These are phyloP conservation scores for Lytechinus pictus DNA, from an alignment of 35 echinoderm and acorn worm genomes.

Conservation along the genomic window DNA sequence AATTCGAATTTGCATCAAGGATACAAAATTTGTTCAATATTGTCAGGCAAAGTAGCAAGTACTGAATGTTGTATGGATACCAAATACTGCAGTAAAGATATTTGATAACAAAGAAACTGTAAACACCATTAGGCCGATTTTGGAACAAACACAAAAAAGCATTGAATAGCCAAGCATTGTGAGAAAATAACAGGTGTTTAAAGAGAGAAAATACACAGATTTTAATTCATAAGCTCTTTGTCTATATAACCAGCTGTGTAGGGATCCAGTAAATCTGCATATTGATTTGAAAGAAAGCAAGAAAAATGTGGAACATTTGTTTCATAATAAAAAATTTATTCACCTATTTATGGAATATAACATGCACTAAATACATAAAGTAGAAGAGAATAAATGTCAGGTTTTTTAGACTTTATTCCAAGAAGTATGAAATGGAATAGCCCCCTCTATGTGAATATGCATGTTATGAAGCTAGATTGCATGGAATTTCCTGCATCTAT, in stretches of 20 bases:
- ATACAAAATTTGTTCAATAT: no score
- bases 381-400: background rate
- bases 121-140: no score
- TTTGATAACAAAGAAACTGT: no score
- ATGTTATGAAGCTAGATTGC: background rate
- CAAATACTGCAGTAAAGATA: no score
- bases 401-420: background rate
- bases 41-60: no score
- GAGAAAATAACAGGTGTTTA: background rate
- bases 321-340: background rate
- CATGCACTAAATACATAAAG: background rate
- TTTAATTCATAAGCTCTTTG: conserved; percentile 14
- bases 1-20: no score
- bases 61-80: no score
- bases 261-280: background rate
- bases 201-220: background rate
- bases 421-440: background rate
- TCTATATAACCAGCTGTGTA: background rate
- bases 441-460: background rate
- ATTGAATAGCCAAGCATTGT: background rate
- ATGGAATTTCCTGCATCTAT: no score
- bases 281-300: background rate
- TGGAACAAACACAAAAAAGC: no score
- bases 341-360: background rate
- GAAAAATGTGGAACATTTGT: no score